Base-by-base conservation (phyloP, 53 echinoderm and acorn worm species). In the Mesocentrotus franciscanus region DNA sequence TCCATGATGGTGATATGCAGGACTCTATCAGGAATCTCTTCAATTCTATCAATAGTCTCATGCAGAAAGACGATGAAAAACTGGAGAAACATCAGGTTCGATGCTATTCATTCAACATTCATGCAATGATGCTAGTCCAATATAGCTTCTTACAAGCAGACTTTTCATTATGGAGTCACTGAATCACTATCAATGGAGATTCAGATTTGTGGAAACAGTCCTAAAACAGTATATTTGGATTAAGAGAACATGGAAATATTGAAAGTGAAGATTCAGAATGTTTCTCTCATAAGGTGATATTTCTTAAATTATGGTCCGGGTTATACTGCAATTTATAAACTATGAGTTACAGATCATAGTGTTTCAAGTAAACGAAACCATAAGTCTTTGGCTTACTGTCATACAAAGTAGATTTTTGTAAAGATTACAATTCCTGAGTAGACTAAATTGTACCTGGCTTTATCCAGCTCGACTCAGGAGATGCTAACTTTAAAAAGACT, bases 1-100 rank as follows among this genome's bases (percentile, higher is more conserved):
- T 96, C 10, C 97, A 98, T 76, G 96, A 97, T 78, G 96, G 97
- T 93, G 97, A 97, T 93, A 97, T 98, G 79, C 97, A 97, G 61
- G 98, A 98, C 60, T 95, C 95, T 16, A 97, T 97, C 61, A 93
- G 97, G 30, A 96, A 96, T 87, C 95, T 98, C 35, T 97, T 97
- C 92, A 94, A 90, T 39, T 95, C 97, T 24, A 96, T 98, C 97
- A 98, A 97, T 34, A 87, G 42, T 6, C 92, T 97, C 64, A 97
- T 98, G 97, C 57, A 84, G 55, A 95, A 59, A 35, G 85, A 85
- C 22, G 92, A 95, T 57, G 96, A 96, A 12, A 92, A 78, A 58
- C 78, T 97, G 30, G 95, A 97, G 56, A 92, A 96, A 20, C 96
- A 96, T 84, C 98, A 98, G 98, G 98, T 98, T 89, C 94, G 85